phyloP scores from a whole-genome alignment of 2,797 vertebrate genomes.

The Phoeniculus purpureus region DNA sequence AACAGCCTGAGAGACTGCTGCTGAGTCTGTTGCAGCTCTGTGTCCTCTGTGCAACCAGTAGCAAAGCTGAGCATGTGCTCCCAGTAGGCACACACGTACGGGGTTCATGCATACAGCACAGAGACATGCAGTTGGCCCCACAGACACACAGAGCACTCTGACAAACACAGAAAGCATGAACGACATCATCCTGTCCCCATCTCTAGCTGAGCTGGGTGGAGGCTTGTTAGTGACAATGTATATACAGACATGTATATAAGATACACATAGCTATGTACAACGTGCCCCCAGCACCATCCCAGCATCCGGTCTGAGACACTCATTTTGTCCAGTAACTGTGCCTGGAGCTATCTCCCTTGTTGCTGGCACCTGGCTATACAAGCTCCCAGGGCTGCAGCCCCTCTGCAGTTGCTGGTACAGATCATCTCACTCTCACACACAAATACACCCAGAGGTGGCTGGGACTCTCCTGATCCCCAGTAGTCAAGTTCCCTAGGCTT shows the following conservation, averaged over 20 bases:
- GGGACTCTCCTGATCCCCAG: not conserved
- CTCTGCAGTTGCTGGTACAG: not conserved
- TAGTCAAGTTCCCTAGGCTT: not conserved
- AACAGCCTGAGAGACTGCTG: not conserved
- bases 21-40: not conserved
- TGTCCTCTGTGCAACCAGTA: not conserved
- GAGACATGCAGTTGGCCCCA: fast-evolving
- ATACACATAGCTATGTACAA: not conserved
- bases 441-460: not conserved
- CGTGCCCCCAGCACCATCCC: too few species aligned
- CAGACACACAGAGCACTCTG: not conserved
- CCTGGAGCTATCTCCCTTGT: not conserved
- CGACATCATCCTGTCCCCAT: not conserved
- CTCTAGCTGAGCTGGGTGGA: not conserved
- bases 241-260: not conserved
- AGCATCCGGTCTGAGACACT: not conserved
- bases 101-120: fast-evolving
- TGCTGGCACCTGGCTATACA: not conserved
- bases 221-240: not conserved
- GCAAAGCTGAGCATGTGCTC: not conserved
- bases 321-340: not conserved
- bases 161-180: not conserved
- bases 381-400: not conserved
- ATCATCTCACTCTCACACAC: not conserved
- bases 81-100: fast-evolving